phyloP scores from a whole-genome alignment of 64 coral and sea anemone genomes.

The Cladopsammia gracilis region DNA sequence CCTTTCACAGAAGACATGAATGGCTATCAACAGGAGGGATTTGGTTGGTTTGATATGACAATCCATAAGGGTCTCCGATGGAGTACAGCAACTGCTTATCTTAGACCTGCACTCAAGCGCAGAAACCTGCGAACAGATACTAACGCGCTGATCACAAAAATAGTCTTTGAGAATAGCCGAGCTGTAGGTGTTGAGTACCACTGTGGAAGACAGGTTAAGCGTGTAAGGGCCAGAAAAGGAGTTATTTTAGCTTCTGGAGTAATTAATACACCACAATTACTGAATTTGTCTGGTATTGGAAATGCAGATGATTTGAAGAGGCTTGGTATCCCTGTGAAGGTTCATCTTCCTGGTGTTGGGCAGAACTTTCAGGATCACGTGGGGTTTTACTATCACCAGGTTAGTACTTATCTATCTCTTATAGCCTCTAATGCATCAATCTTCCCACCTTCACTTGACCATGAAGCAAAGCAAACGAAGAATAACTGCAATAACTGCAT shows the following conservation, averaged over 20 bases:
- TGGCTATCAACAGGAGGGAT: slow-evolving; percentile 94
- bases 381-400: slow-evolving; percentile 88
- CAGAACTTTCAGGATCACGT: slow-evolving; percentile 94
- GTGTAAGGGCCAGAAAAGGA: slow-evolving; percentile 79
- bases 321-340: slow-evolving; percentile 89
- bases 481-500: too few species aligned
- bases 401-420: not conserved
- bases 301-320: slow-evolving; percentile 90
- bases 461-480: too few species aligned
- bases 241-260: slow-evolving; percentile 88
- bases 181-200: slow-evolving; percentile 87
- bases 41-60: slow-evolving; percentile 97
- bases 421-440: too few species aligned
- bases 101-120: slow-evolving; percentile 70
- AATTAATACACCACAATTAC: slow-evolving; percentile 84
- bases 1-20: slow-evolving; percentile 94
- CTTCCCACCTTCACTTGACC: too few species aligned
- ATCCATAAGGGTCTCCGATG: slow-evolving; percentile 88
- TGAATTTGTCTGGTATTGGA: slow-evolving; percentile 93
- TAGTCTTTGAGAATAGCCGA: slow-evolving; percentile 82
- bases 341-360: slow-evolving; percentile 87
- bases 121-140: slow-evolving; percentile 75
- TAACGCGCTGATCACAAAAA: slow-evolving; percentile 76
- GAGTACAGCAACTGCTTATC: slow-evolving; percentile 94
- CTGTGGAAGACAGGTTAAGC: slow-evolving; percentile 28